phyloP scores from a whole-genome alignment of 2,888 invertebrate species.

The Eremobia ochroleuca region DNA sequence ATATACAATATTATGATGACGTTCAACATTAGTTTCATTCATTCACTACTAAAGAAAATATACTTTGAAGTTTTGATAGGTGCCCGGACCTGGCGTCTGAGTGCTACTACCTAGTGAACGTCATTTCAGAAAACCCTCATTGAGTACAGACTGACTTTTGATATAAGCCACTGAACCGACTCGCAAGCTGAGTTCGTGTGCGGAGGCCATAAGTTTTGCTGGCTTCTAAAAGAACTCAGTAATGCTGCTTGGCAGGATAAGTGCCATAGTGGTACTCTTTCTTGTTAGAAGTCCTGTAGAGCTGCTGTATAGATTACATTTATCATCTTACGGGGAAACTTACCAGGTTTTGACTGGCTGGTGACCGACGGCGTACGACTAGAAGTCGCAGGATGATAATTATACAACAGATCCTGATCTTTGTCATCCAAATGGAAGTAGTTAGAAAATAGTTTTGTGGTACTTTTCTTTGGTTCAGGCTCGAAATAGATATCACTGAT shows the following conservation, averaged over 20 bases:
- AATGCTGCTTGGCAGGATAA: not conserved
- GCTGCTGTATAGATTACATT: not conserved
- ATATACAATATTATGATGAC: not conserved
- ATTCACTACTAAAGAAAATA: not conserved
- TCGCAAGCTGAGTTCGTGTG: not conserved
- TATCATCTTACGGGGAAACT: conserved; percentile 3
- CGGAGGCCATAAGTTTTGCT: not conserved
- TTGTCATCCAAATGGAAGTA: conserved; percentile 35
- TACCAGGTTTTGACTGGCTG: not conserved
- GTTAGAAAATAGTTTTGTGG: not conserved
- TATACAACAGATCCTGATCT: conserved; percentile 32
- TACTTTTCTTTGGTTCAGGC: rapidly evolving
- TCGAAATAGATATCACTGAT: conserved; percentile 65
- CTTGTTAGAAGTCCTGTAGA: not conserved
- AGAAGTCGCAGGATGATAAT: not conserved
- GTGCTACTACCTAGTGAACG: not conserved
- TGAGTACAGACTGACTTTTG: not conserved
- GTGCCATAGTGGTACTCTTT: not conserved
- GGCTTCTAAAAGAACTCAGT: not conserved
- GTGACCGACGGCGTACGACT: not conserved
- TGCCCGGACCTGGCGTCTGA: not conserved
- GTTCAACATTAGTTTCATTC: not conserved
- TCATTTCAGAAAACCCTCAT: not conserved
- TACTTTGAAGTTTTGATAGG: not conserved
- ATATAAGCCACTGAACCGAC: not conserved